Conservation (phyloP, 2,797 vertebrate species). For the Catharus ustulatus region DNA sequence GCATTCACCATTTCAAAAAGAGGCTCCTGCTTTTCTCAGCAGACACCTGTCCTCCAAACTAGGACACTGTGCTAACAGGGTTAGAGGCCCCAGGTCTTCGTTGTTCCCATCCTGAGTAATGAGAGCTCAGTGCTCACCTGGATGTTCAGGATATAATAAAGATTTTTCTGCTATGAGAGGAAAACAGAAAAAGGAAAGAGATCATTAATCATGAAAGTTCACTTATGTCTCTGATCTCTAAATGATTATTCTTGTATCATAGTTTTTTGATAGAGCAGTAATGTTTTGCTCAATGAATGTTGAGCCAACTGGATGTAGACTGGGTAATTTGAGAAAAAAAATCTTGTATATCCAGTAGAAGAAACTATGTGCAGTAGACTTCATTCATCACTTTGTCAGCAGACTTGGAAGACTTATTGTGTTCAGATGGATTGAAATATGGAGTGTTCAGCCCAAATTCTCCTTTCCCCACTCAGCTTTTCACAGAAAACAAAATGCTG, state of each 20-base stretch:
- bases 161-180: background rate
- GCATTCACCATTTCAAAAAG: no score
- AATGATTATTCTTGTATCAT: background rate
- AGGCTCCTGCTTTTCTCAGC: no score
- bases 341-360: background rate
- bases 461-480: background rate
- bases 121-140: background rate
- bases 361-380: background rate
- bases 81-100: background rate
- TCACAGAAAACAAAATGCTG: constrained; percentile 5
- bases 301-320: background rate
- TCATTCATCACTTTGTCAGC: constrained; percentile 27
- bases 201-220: background rate
- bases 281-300: background rate
- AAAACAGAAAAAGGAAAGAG: background rate
- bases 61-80: background rate
- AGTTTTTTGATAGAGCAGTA: background rate
- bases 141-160: background rate
- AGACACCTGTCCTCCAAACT: no score
- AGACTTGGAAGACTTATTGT: background rate
- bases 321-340: background rate
- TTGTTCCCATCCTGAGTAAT: background rate
- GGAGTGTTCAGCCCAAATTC: background rate
- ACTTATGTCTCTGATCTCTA: background rate
- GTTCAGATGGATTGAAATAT: constrained; percentile 8